A percentile compares a stretch with the other conserved stretches of the same genome.
phyloP scores from a whole-genome alignment of 2,888 invertebrate genomes.

The Neria commutata region DNA sequence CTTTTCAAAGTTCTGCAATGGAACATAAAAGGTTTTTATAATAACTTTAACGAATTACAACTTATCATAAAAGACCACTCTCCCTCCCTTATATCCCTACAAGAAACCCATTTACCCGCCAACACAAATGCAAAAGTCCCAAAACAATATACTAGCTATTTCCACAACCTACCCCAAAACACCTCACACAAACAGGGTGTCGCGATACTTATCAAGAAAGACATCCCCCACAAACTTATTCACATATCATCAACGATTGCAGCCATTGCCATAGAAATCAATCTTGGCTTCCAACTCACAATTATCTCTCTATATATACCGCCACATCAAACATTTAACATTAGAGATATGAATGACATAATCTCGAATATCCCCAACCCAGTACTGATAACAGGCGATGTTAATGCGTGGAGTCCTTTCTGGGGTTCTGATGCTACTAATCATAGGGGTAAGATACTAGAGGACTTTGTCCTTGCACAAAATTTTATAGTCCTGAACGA shows the following conservation, averaged over 20 bases:
- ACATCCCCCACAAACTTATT: conserved; percentile 14
- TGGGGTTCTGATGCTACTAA: conserved; percentile 20
- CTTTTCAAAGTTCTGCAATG: too few species aligned
- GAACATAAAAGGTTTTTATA: conserved; percentile 6
- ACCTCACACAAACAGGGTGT: conserved; percentile 12
- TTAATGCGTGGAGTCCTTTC: conserved; percentile 17
- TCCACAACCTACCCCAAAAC: conserved; percentile 9
- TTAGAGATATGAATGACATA: conserved; percentile 5
- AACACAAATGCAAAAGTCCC: conserved; percentile 3
- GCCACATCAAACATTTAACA: conserved; percentile 14
- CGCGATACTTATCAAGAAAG: conserved; percentile 14
- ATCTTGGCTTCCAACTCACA: conserved; percentile 3
- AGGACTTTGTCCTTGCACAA: conserved; percentile 14
- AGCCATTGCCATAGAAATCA: conserved; percentile 10
- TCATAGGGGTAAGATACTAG: conserved; percentile 17
- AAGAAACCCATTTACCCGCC: conserved; percentile 21
- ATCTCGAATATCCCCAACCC: not conserved
- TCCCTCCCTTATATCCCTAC: conserved; percentile 19
- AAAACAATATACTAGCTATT: conserved; percentile 16
- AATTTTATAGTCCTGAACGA: conserved; percentile 20
- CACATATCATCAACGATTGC: conserved; percentile 4
- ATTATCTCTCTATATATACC: conserved; percentile 16
- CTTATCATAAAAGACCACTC: conserved; percentile 4
- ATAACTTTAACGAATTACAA: conserved; percentile 6
- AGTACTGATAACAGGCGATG: conserved; percentile 18